These are phyloP conservation scores for Andricus grossulariae DNA, from an alignment of 1,140 invertebrate genomes.

Conservation along the genomic window DNA sequence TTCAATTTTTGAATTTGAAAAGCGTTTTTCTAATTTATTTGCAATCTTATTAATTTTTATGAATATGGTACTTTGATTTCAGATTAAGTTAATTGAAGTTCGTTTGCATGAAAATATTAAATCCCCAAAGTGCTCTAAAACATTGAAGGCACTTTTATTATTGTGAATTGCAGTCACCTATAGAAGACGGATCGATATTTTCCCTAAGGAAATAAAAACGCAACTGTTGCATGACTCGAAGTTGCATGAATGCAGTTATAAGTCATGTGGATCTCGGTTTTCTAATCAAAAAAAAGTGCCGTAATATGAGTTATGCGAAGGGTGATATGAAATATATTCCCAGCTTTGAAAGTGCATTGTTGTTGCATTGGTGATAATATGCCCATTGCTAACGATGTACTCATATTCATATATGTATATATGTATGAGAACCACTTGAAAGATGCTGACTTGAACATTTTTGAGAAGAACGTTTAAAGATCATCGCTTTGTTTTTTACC, in stretches of 20 bases:
- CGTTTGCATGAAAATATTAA: too few species aligned
- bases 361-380: too few species aligned
- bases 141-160: too few species aligned
- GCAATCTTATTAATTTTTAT: too few species aligned
- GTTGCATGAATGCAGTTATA: neutral
- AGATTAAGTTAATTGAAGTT: too few species aligned
- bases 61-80: too few species aligned
- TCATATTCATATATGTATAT: neutral
- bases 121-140: too few species aligned
- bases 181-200: conserved; percentile 9
- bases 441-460: neutral
- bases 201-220: neutral
- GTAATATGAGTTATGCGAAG: conserved; percentile 4
- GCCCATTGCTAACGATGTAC: neutral
- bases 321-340: neutral
- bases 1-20: too few species aligned
- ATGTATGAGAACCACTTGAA: neutral
- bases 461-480: neutral
- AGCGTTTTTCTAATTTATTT: too few species aligned
- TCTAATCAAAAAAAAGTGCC: neutral
- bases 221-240: conserved; percentile 8
- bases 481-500: neutral
- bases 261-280: neutral
- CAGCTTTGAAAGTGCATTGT: neutral
- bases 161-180: neutral